Percentiles rank a stretch among this genome's conserved stretches.
phyloP scores from a whole-genome alignment of 1,140 invertebrate genomes.

The Trichonephila inaurata region DNA sequence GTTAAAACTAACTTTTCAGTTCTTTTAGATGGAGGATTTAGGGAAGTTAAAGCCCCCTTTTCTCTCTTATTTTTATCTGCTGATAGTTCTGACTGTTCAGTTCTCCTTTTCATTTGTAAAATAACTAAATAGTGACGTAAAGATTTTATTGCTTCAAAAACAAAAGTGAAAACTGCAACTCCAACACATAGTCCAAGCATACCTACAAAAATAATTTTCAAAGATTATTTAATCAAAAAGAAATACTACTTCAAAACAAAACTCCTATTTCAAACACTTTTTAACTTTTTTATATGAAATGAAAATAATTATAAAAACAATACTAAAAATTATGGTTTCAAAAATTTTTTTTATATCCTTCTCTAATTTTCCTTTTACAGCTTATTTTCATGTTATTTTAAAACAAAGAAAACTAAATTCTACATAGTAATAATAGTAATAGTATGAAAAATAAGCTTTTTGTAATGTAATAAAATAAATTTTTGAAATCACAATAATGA shows the following conservation, averaged over 20 bases:
- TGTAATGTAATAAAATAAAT: too few relatives aligned
- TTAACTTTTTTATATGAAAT: not conserved
- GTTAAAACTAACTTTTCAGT: slow-evolving; percentile 51
- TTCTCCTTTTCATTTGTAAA: slow-evolving; percentile 41
- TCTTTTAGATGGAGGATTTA: slow-evolving; percentile 44
- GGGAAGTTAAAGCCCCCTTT: not conserved
- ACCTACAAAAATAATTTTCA: slow-evolving; percentile 40
- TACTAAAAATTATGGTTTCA: not conserved
- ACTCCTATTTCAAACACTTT: not conserved
- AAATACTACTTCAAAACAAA: not conserved
- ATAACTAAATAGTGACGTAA: slow-evolving; percentile 70
- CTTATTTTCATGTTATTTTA: too few relatives aligned
- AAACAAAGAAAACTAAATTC: too few relatives aligned
- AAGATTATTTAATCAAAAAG: not conserved
- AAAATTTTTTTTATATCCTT: too few relatives aligned
- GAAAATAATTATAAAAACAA: not conserved
- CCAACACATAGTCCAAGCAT: slow-evolving; percentile 72
- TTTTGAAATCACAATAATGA: too few relatives aligned
- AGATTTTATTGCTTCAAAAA: slow-evolving; percentile 67
- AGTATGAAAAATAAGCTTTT: too few relatives aligned
- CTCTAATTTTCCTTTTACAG: too few relatives aligned
- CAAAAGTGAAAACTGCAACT: slow-evolving; percentile 70
- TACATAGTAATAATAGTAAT: too few relatives aligned
- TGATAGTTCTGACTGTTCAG: not conserved
- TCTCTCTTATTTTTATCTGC: not conserved